Conservation (phyloP, 1,140 invertebrate genomes). For the Ostrea denselamellosa region DNA sequence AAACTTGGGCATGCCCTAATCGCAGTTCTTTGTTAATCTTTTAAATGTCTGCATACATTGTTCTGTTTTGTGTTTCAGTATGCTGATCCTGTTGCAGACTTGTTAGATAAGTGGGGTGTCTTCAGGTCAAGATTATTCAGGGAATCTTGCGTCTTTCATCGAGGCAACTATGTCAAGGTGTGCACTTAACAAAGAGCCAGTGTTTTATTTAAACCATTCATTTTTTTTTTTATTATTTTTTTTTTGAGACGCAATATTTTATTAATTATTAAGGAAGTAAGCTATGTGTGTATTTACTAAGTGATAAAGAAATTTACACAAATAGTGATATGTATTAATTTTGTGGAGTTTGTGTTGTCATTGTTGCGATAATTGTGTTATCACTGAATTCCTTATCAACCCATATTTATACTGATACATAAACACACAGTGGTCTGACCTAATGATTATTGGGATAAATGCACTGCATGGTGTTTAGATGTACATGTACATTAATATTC, state of each 20-base stretch:
- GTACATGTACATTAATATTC: not conserved
- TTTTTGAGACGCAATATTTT: no score
- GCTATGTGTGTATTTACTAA: no score
- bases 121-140: constrained; percentile 97
- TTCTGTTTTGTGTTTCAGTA: constrained; percentile 84
- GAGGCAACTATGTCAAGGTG: constrained; percentile 98
- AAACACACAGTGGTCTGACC: not conserved
- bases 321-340: no score
- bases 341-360: no score
- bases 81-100: constrained; percentile 99
- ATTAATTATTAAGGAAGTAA: no score
- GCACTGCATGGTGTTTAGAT: not conserved
- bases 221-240: not conserved
- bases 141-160: constrained; percentile 99
- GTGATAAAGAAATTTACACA: no score
- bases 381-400: not conserved
- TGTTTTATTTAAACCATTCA: not conserved
- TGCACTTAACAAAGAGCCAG: not conserved
- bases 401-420: not conserved
- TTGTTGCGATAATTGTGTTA: not conserved
- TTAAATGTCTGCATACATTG: not conserved
- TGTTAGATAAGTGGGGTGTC: constrained; percentile 98
- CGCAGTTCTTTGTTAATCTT: not conserved
- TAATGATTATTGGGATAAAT: not conserved
- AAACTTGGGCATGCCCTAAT: not conserved